phyloP scores from a whole-genome alignment of 1,140 invertebrate species.

The Caenorhabditis brenneri region DNA sequence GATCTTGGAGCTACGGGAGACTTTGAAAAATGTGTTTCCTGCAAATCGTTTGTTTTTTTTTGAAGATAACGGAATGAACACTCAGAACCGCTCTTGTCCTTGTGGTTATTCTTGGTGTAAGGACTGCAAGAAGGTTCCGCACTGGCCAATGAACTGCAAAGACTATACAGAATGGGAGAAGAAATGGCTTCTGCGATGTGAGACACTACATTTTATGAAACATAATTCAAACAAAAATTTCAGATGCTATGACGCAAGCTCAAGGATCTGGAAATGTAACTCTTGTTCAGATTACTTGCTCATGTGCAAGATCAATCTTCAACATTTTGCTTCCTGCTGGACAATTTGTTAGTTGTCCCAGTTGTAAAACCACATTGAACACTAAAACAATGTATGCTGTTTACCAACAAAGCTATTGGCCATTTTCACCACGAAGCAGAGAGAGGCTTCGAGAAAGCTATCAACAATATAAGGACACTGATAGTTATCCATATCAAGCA shows the following conservation, averaged over 20 bases:
- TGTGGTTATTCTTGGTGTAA: slow-evolving; percentile 23
- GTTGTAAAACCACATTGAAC: background rate
- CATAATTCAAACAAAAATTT: background rate
- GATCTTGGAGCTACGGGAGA: slow-evolving; percentile 7
- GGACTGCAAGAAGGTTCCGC: background rate
- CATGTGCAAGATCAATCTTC: background rate
- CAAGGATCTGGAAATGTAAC: background rate
- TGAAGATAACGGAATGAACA: background rate
- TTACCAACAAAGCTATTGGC: background rate
- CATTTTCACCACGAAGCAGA: background rate
- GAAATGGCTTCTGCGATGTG: slow-evolving; percentile 15
- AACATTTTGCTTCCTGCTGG: background rate
- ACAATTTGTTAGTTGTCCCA: background rate
- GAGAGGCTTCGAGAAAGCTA: background rate
- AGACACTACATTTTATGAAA: background rate
- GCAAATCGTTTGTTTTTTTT: background rate
- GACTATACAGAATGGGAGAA: slow-evolving; percentile 13
- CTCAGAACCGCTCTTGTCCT: background rate
- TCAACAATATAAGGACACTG: background rate
- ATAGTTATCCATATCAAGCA: background rate
- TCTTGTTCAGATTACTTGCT: background rate
- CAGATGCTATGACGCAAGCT: background rate
- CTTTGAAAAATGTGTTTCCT: background rate
- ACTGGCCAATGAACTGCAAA: slow-evolving; percentile 3
- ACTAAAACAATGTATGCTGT: background rate